phyloP scores from a whole-genome alignment of 23 tunicate species.

The Aplidium turbinatum region DNA sequence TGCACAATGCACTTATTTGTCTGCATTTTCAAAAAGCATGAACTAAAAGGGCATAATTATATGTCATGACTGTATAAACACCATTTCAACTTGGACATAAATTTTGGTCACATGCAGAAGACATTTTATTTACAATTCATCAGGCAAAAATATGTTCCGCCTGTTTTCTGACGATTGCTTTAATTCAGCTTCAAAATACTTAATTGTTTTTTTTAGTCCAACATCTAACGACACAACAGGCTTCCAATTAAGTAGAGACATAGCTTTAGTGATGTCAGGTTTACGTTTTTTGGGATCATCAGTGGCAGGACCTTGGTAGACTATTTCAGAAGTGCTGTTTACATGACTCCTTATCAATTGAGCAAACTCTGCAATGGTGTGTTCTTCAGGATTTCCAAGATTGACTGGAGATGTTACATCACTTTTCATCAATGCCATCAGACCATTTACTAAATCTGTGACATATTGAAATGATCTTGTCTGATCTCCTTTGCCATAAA shows the following conservation, averaged over 20 bases:
- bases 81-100: background rate
- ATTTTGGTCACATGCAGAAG: background rate
- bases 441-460: constrained; percentile 82
- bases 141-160: constrained; percentile 76
- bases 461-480: constrained; percentile 94
- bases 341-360: constrained; percentile 39
- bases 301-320: constrained; percentile 67
- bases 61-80: too few species aligned
- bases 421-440: constrained; percentile 84
- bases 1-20: too few species aligned
- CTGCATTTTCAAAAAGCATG: too few species aligned
- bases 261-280: constrained; percentile 93
- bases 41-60: too few species aligned
- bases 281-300: constrained; percentile 91
- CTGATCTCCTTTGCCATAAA: constrained; percentile 84
- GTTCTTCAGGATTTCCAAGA: constrained; percentile 89
- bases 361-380: constrained; percentile 84
- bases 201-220: constrained; percentile 74
- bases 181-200: constrained; percentile 81
- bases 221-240: constrained; percentile 65
- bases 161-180: constrained; percentile 70
- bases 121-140: constrained; percentile 56
- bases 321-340: constrained; percentile 64
- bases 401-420: constrained; percentile 70
- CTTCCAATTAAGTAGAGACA: constrained; percentile 54